Evolutionary conservation across 2,113 vertebrate species (phyloP), one percentile per base, ranked within the genome.

Genomic region (Tylochromis polylepis): DNA sequence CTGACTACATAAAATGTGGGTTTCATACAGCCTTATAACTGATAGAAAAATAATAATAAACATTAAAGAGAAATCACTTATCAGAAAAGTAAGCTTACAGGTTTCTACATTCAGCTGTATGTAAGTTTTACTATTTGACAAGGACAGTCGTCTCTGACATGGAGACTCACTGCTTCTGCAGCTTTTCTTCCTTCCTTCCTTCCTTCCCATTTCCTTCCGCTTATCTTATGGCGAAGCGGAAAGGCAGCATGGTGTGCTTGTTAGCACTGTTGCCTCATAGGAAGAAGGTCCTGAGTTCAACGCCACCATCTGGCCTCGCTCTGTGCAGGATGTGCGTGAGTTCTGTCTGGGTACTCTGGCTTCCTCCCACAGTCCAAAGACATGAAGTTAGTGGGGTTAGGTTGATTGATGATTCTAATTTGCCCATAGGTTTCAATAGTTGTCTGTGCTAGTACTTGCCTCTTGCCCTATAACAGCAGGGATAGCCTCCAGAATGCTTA

Each of bases 271-370:
- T 65, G 60, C 0, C 34, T 65, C 60, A 14, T n/a, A 65, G 60
- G 60, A 65, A 65, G 34, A 65, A 65, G 31, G 10, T 36, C 60
- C 60, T 8, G 31, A 65, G 11, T 65, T 12, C 31, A 65, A 31
- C 60, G 36, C 2, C 0, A n/a, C 6, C 60, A 65, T 65, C 60
- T 38, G 60, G n/a, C 34, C 1, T 34, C 60, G 8, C 0, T 65
- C 18, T 65, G 36, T 65, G 34, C 60, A 65, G 60, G 20, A 1
- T 11, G 16, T 34, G 4, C 16, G 3, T 62, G 31, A 18, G 59
- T 6, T 36, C 31, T 62, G 59, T 62, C 59, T 62, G 31, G 18
- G 62, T 22, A 67, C 11, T 38, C 34, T 67, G 62, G 4, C 14
- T 38, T 67, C 20, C 4, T 8, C 60, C 20, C 60, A 38, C 60